A percentile compares a stretch with the other conserved stretches of the same genome.
Evolutionary conservation across 2,888 invertebrate genomes (phyloP).

Genomic region (Microctonus brassicae): DNA sequence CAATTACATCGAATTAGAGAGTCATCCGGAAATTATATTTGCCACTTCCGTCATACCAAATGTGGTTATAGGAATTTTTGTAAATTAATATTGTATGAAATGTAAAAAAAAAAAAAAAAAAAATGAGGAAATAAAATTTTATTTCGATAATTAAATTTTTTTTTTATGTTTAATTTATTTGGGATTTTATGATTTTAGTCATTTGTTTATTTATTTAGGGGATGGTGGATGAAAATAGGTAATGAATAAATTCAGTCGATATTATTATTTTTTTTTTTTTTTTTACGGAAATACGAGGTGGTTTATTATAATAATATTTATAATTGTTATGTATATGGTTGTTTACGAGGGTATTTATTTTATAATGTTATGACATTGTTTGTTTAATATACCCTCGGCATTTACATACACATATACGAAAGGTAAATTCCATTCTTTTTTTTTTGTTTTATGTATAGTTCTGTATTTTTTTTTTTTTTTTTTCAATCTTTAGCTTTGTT

Average conservation of each 20-base stretch:
- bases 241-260: no score
- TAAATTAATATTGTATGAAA: not conserved
- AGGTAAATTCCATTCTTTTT: slow-evolving; percentile 36
- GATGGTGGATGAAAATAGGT: no score
- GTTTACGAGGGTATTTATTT: slow-evolving; percentile 49
- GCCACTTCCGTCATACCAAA: not conserved
- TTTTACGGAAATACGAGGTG: slow-evolving; percentile 69
- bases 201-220: not conserved
- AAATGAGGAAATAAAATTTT: no score
- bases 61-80: not conserved
- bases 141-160: no score
- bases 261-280: not conserved
- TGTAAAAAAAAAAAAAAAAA: no score
- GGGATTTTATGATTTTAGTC: not conserved
- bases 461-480: slow-evolving; percentile 18
- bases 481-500: not conserved
- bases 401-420: slow-evolving; percentile 44
- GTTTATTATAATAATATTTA: slow-evolving; percentile 69
- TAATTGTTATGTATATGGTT: slow-evolving; percentile 65
- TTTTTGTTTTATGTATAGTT: slow-evolving; percentile 13
- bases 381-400: slow-evolving; percentile 42
- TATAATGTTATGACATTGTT: slow-evolving; percentile 44
- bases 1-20: slow-evolving; percentile 23
- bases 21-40: slow-evolving; percentile 17
- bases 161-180: not conserved